Percentiles rank a stretch among this genome's conserved stretches.
These are phyloP conservation scores for Tiliacea aurago DNA, from an alignment of 2,888 invertebrate genomes.

Conservation along the genomic window DNA sequence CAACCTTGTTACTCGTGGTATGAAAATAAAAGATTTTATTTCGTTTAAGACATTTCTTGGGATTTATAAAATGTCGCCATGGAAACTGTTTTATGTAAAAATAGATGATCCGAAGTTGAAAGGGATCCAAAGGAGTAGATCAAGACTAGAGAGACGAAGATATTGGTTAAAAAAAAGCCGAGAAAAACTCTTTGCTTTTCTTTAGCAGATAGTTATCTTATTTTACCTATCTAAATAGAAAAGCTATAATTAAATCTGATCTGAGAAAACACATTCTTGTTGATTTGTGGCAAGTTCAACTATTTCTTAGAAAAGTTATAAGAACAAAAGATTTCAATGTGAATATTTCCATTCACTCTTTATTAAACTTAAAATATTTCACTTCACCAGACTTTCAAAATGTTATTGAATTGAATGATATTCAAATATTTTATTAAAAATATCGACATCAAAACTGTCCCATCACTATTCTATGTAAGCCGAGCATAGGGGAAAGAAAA, in stretches of 20 bases:
- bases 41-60: constrained; percentile 18
- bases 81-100: not conserved
- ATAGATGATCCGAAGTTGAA: not conserved
- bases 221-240: not conserved
- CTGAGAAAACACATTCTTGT: not conserved
- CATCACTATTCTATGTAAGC: constrained; percentile 73
- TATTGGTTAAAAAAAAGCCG: not conserved
- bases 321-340: not conserved
- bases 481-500: constrained; percentile 83
- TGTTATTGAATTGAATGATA: not conserved
- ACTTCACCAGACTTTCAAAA: not conserved
- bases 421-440: not conserved
- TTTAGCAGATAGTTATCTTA: not conserved
- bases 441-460: constrained; percentile 62
- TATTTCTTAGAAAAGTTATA: not conserved
- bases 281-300: not conserved
- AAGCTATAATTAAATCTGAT: not conserved
- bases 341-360: not conserved
- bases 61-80: constrained; percentile 14
- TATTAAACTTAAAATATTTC: not conserved
- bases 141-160: not conserved
- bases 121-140: not conserved
- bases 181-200: not conserved
- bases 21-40: constrained; percentile 46
- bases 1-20: constrained; percentile 55